Evolutionary conservation across 1,140 invertebrate species (phyloP).

Genomic region (Zophobas atratus): DNA sequence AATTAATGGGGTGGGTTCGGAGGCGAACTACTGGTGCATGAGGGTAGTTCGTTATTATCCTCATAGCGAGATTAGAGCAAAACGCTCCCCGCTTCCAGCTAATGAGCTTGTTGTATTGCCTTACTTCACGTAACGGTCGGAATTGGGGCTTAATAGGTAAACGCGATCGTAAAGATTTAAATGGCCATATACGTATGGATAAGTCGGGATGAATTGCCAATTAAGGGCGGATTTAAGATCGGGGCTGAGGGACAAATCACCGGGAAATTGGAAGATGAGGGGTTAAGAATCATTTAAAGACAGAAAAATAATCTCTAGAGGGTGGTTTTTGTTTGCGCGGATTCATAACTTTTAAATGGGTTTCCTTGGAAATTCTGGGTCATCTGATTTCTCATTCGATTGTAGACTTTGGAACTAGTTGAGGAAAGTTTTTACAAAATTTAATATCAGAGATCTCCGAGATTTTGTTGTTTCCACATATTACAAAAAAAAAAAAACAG

Average conservation of each 20-base stretch:
- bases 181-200: slow-evolving; percentile 10
- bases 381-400: too few relatives aligned
- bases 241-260: neutral
- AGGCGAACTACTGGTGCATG: slow-evolving; percentile 41
- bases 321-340: too few relatives aligned
- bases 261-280: too few relatives aligned
- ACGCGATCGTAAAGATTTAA: slow-evolving; percentile 32
- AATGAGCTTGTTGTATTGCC: slow-evolving; percentile 34
- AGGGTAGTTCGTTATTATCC: slow-evolving; percentile 45
- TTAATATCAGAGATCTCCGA: too few relatives aligned
- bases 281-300: too few relatives aligned
- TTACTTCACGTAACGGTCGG: slow-evolving; percentile 18
- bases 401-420: too few relatives aligned
- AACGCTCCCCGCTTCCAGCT: slow-evolving; percentile 18
- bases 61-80: slow-evolving; percentile 23
- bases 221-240: slow-evolving; percentile 11
- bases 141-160: slow-evolving; percentile 34
- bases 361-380: too few relatives aligned
- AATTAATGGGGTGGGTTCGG: slow-evolving; percentile 36
- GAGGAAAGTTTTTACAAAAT: too few relatives aligned
- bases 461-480: too few relatives aligned
- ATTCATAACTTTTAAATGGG: too few relatives aligned
- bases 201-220: slow-evolving; percentile 24
- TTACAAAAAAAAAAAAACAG: too few relatives aligned
- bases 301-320: too few relatives aligned